Percentiles rank a stretch among this genome's conserved stretches.
Evolutionary conservation across 2,797 vertebrate species (phyloP).

Genomic region (Sylvia borin): DNA sequence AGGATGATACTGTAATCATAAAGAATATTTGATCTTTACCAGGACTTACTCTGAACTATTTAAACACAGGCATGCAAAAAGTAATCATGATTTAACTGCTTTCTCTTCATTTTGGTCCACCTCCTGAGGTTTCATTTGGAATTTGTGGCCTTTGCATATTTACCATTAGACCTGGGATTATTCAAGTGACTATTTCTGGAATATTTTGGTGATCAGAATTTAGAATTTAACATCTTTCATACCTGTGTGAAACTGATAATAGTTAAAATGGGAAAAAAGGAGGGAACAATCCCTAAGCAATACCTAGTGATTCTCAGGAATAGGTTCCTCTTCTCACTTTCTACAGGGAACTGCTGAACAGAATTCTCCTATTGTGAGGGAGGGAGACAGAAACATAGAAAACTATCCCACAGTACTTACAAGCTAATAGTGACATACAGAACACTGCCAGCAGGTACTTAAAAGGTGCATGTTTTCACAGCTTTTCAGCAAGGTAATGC

Average conservation of each 20-base stretch:
- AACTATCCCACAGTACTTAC: not conserved
- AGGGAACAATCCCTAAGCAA: not conserved
- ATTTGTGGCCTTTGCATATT: not conserved
- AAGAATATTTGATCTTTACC: not conserved
- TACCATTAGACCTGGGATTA: not conserved
- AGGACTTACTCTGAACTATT: not conserved
- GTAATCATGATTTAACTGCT: not conserved
- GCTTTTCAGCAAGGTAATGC: not conserved
- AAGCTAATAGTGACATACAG: not conserved
- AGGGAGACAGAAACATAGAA: not conserved
- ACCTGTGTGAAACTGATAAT: not conserved
- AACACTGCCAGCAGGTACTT: not conserved
- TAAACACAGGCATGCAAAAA: not conserved
- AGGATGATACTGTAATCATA: not conserved
- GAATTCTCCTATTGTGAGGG: not conserved
- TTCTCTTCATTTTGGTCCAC: not conserved
- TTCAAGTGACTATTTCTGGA: not conserved
- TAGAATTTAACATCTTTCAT: not conserved
- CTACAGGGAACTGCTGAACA: not conserved
- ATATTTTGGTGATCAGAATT: not conserved
- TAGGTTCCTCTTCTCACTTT: not conserved
- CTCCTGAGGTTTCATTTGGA: not conserved
- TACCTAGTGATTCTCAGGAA: not conserved
- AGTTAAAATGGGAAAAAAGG: not conserved
- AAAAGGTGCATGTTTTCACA: not conserved